Base-by-base conservation (phyloP, 2,113 vertebrate species). In the Lampris megalopsis region DNA sequence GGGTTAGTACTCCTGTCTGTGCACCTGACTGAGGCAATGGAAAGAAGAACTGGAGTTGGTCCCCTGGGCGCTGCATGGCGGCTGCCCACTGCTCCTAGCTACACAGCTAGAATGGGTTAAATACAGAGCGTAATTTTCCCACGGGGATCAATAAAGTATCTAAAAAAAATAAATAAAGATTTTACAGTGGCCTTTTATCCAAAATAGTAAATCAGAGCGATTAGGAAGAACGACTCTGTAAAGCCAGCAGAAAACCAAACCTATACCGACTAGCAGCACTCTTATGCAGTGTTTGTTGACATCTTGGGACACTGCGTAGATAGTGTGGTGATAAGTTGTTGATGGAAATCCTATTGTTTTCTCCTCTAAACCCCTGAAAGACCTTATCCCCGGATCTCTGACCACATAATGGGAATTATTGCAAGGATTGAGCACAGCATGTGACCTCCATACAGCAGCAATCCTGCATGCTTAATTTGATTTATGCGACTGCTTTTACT, bases 401-500 rank as follows among this genome's bases (percentile, higher is more conserved):
- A 80, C 68, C 35, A 48, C 75, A 76, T 84, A 87, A 84, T 71
- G 70, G 81, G 86, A 86, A 86, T 91, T 88, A 91, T 68, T 86
- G 82, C 78, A 80, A 61, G 86, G 91, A 90, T 91, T 93, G 87
- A 87, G 88, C 60, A 9, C 86, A 83, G 73, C 89, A 86, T 90
- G 89, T 91, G 89, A 91, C 86, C 88, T 82, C 80, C 74, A 82
- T 77, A 71, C 81, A 77, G 71, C 69, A 54, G 62, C 13, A 9
- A 62, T 40, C 7, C 43, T 45, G 43, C 43, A 45, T 45, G 43
- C 43, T 45, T 45, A 45, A 45, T 45, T 45, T 45, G 43, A 1
- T 45, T 45, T 45, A 45, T 52, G 5, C 62, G 40, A 54, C 6
- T 42, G 43, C 67, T 60, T 43, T 1, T 45, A 45, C 43, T 45